Conservation (phyloP, 2,888 invertebrate genomes). For the Deilephila porcellus region DNA sequence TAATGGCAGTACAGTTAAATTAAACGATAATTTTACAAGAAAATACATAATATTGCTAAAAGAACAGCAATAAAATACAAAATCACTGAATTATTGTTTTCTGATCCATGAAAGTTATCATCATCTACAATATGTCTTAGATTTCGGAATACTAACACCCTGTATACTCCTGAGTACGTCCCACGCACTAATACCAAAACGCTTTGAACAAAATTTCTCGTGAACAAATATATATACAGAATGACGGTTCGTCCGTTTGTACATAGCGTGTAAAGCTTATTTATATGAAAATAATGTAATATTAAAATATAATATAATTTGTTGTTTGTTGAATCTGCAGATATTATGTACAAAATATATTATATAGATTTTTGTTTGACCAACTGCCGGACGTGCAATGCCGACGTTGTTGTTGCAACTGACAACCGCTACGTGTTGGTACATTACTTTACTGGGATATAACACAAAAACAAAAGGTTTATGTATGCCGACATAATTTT, state of each 20-base stretch:
- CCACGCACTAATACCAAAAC: conserved; percentile 1
- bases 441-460: too few relatives aligned
- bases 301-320: conserved; percentile 37
- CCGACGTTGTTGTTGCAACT: conserved; percentile 2
- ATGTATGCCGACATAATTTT: too few relatives aligned
- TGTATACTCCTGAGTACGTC: background rate
- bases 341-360: conserved; percentile 40
- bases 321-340: conserved; percentile 41
- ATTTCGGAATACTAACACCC: too few relatives aligned
- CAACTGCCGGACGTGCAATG: background rate
- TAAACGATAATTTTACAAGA: too few relatives aligned
- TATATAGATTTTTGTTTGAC: conserved; percentile 4
- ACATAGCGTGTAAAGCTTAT: conserved; percentile 48
- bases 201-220: conserved; percentile 9
- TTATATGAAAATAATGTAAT: conserved; percentile 35
- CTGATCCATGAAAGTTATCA: too few relatives aligned
- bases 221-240: conserved; percentile 25
- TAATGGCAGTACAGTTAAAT: too few relatives aligned
- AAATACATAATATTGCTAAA: too few relatives aligned
- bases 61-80: too few relatives aligned
- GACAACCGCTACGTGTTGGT: background rate
- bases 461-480: too few relatives aligned
- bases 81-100: too few relatives aligned
- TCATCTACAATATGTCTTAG: too few relatives aligned
- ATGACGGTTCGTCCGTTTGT: conserved; percentile 39